Percentiles rank a stretch among this genome's conserved stretches.
These are phyloP conservation scores for Drymonia ruficornis DNA, from an alignment of 2,888 invertebrate genomes.

Conservation along the genomic window DNA sequence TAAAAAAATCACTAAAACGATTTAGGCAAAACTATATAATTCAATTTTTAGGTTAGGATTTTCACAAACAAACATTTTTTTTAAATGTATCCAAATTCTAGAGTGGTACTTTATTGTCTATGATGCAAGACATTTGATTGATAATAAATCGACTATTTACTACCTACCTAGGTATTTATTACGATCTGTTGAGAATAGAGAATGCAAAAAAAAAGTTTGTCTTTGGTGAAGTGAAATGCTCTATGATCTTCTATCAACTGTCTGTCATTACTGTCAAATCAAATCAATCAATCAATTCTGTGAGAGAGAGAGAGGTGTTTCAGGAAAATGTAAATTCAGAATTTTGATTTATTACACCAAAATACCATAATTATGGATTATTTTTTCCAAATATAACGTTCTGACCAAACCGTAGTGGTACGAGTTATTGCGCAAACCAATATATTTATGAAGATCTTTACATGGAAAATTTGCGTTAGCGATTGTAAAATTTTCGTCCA, in stretches of 20 bases:
- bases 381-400: neutral
- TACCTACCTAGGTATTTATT: no score
- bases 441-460: conserved; percentile 9
- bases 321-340: conserved; percentile 21
- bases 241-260: no score
- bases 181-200: no score
- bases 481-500: neutral
- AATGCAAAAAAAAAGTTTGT: no score
- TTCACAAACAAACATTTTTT: neutral
- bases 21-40: conserved; percentile 1
- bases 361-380: neutral
- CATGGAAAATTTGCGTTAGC: neutral
- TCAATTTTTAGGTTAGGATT: conserved; percentile 24
- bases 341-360: conserved; percentile 1
- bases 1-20: conserved; percentile 9
- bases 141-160: no score
- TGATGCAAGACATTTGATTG: no score
- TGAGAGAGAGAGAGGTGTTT: neutral
- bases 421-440: conserved; percentile 15
- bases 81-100: no score
- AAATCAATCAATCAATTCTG: no score
- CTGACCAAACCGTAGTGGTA: conserved; percentile 19
- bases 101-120: no score
- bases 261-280: no score
- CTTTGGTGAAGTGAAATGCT: no score